Conservation (phyloP, 2,797 vertebrate species). For the Geotrypetes seraphini region DNA sequence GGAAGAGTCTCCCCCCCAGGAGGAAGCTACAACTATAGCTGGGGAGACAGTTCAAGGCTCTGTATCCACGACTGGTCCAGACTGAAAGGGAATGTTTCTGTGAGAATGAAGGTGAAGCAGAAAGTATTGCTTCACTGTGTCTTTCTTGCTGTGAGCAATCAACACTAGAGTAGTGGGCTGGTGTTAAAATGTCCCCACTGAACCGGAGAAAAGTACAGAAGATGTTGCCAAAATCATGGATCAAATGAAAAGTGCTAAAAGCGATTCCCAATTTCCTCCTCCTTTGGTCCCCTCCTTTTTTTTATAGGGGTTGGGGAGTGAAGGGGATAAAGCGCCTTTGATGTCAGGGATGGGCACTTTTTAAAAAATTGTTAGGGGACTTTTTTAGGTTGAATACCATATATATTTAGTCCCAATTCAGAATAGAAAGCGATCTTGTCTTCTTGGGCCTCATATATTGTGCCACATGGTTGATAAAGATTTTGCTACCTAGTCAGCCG, state of each 20-base stretch:
- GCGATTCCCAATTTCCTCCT: slow-evolving; percentile 27
- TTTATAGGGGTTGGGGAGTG: too few relatives aligned
- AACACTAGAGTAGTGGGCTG: slow-evolving; percentile 34
- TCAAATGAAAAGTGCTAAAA: slow-evolving; percentile 25
- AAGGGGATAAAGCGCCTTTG: slow-evolving; percentile 48
- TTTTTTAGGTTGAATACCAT: too few relatives aligned
- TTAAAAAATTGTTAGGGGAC: slow-evolving; percentile 49
- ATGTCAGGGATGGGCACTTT: slow-evolving; percentile 68
- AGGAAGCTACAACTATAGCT: slow-evolving; percentile 57
- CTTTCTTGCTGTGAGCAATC: slow-evolving; percentile 31
- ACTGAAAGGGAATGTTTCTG: slow-evolving; percentile 58
- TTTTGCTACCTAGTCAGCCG: background rate
- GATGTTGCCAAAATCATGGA: slow-evolving; percentile 55
- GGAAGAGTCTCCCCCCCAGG: slow-evolving; percentile 78
- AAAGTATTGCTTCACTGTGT: too few relatives aligned
- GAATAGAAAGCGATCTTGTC: slow-evolving; percentile 27
- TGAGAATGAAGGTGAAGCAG: slow-evolving; percentile 25
- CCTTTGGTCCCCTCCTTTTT: slow-evolving; percentile 21
- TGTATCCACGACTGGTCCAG: slow-evolving; percentile 90
- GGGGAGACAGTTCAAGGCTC: slow-evolving; percentile 80
- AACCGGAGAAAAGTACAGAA: slow-evolving; percentile 35
- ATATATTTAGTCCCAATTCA: slow-evolving; percentile 34
- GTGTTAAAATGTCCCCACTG: slow-evolving; percentile 43
- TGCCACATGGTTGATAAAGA: slow-evolving; percentile 16
- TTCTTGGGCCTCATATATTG: slow-evolving; percentile 24